phyloP scores from a whole-genome alignment of 2,797 vertebrate species.

The Crocidura indochinensis region DNA sequence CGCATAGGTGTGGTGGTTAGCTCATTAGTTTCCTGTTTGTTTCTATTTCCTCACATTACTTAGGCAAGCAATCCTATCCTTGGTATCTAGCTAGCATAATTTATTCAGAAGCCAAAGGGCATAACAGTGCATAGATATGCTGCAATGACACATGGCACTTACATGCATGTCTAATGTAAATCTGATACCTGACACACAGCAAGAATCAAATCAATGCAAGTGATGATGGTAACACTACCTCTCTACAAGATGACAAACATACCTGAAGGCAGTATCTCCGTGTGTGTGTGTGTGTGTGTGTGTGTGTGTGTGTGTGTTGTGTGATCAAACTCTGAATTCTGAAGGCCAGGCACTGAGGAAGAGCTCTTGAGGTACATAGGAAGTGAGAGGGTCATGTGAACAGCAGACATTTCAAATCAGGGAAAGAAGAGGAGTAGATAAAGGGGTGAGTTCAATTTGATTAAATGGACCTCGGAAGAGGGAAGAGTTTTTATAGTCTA shows the following conservation, averaged over 20 bases:
- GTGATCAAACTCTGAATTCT: slow-evolving; percentile 18
- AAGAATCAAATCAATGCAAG: neutral
- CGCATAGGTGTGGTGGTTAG: neutral
- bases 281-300: no score
- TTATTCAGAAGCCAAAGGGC: slow-evolving; percentile 2
- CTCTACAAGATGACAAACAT: neutral
- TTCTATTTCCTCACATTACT: neutral
- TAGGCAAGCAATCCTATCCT: neutral
- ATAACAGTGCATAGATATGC: neutral
- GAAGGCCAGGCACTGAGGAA: neutral
- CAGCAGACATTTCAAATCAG: neutral
- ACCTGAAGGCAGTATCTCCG: neutral
- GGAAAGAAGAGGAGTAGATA: neutral
- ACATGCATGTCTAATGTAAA: neutral
- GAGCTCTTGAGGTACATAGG: no score
- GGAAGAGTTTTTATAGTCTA: neutral
- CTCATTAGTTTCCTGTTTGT: neutral
- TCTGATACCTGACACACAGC: neutral
- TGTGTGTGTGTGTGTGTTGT: no score
- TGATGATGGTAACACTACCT: neutral
- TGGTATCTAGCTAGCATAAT: neutral
- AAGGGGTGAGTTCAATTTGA: neutral
- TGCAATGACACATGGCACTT: neutral
- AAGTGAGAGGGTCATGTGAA: no score
- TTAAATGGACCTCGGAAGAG: neutral